Evolutionary conservation across 1,140 invertebrate species (phyloP).

Genomic region (Sinella curviseta): DNA sequence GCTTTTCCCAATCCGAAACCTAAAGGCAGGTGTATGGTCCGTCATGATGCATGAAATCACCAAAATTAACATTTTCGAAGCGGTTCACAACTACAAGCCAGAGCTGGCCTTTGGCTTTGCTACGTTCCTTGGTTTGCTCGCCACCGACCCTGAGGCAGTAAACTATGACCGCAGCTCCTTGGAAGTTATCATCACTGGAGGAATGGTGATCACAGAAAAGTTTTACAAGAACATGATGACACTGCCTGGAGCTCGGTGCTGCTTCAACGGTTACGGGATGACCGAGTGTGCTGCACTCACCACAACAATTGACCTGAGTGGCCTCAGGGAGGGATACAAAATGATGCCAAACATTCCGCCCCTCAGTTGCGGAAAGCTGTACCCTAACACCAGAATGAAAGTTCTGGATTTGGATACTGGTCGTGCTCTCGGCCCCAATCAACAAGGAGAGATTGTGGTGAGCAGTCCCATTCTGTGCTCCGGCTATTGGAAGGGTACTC

Average conservation of each 20-base stretch:
- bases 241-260: conserved; percentile 32
- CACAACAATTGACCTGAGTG: conserved; percentile 42
- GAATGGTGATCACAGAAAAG: conserved; percentile 39
- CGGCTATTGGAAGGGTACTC: conserved; percentile 39
- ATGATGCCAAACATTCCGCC: conserved; percentile 34
- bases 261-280: conserved; percentile 44
- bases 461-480: conserved; percentile 37
- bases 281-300: conserved; percentile 44
- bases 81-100: conserved; percentile 44
- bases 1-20: conserved; percentile 43
- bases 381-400: conserved; percentile 42
- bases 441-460: conserved; percentile 41
- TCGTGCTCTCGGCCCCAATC: conserved; percentile 27
- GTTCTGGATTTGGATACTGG: conserved; percentile 41
- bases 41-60: conserved; percentile 42
- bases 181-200: conserved; percentile 41
- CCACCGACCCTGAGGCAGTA: conserved; percentile 41
- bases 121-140: conserved; percentile 36
- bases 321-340: conserved; percentile 30
- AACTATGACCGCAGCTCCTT: conserved; percentile 36
- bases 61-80: conserved; percentile 44
- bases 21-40: conserved; percentile 31
- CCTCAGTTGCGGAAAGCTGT: conserved; percentile 38
- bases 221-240: conserved; percentile 38
- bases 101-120: conserved; percentile 42